These are phyloP conservation scores for Rhinoderma darwinii DNA, from an alignment of 2,113 vertebrate genomes.

Conservation along the genomic window DNA sequence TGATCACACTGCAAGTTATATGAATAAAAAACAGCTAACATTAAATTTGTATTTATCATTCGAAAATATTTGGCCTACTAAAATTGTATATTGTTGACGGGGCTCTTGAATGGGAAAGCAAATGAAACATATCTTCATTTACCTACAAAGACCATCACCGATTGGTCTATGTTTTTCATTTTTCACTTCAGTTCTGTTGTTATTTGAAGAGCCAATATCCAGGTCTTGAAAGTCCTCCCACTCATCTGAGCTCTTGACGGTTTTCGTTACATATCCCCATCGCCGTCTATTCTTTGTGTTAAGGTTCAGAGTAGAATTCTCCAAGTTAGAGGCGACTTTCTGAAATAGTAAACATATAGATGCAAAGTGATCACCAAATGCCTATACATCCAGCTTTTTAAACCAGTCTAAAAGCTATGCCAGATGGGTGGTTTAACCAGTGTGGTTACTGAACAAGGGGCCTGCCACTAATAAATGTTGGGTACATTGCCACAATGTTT, in stretches of 20 bases:
- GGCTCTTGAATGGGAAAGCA: neutral
- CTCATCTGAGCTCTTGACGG: slow-evolving; percentile 79
- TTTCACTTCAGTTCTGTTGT: slow-evolving; percentile 75
- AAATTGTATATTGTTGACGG: no score
- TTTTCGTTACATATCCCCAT: slow-evolving; percentile 82
- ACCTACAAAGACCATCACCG: slow-evolving; percentile 80
- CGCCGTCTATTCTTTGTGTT: slow-evolving; percentile 83
- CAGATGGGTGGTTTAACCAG: no score
- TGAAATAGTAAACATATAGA: slow-evolving; percentile 59
- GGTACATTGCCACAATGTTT: no score
- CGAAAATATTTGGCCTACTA: neutral
- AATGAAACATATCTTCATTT: slow-evolving; percentile 42
- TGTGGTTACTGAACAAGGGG: no score
- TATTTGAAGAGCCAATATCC: slow-evolving; percentile 71
- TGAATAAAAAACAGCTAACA: no score
- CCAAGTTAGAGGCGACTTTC: slow-evolving; percentile 74
- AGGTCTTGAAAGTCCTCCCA: slow-evolving; percentile 87
- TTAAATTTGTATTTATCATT: no score
- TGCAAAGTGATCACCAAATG: neutral
- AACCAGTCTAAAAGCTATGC: neutral
- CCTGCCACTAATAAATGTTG: no score
- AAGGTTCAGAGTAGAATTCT: slow-evolving; percentile 75
- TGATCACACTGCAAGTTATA: no score
- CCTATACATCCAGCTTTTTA: neutral
- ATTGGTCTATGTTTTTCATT: slow-evolving; percentile 77